A percentile compares a stretch with the other conserved stretches of the same genome.
phyloP scores from a whole-genome alignment of 2,797 vertebrate genomes.

The Hapalemur alaotrensis region DNA sequence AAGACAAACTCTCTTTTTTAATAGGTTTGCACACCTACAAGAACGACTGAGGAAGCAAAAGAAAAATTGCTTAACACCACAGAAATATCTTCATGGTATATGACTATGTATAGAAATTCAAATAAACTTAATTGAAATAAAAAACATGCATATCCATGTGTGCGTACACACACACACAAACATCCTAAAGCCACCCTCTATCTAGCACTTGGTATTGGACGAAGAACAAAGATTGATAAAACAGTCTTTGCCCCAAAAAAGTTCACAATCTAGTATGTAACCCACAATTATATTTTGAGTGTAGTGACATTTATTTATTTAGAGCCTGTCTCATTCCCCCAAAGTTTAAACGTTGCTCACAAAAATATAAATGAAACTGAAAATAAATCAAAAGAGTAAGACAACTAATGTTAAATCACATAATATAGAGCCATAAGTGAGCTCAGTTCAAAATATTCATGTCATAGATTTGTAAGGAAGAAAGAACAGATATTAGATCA shows the following conservation, averaged over 20 bases:
- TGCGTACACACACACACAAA: not conserved
- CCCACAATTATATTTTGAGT: not conserved
- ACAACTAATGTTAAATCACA: not conserved
- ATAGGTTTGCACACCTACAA: not conserved
- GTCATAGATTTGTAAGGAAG: not conserved
- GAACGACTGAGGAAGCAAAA: not conserved
- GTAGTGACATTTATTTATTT: not conserved
- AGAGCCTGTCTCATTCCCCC: not conserved
- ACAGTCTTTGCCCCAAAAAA: not conserved
- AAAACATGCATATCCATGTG: not conserved
- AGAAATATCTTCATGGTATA: not conserved
- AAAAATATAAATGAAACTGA: not conserved
- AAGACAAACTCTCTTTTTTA: not conserved
- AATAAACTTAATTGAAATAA: not conserved
- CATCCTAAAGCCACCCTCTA: not conserved
- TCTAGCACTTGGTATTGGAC: not conserved
- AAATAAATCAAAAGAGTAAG: not conserved
- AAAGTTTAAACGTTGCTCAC: not conserved
- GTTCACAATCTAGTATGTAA: not conserved
- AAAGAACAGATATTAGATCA: not conserved
- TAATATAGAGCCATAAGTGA: not conserved
- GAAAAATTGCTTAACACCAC: no score
- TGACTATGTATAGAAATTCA: not conserved
- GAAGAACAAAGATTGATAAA: not conserved
- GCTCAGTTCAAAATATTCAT: not conserved